Percentiles rank a stretch among this genome's conserved stretches.
Evolutionary conservation across 2,113 vertebrate genomes (phyloP).

Genomic region (Anguilla rostrata): DNA sequence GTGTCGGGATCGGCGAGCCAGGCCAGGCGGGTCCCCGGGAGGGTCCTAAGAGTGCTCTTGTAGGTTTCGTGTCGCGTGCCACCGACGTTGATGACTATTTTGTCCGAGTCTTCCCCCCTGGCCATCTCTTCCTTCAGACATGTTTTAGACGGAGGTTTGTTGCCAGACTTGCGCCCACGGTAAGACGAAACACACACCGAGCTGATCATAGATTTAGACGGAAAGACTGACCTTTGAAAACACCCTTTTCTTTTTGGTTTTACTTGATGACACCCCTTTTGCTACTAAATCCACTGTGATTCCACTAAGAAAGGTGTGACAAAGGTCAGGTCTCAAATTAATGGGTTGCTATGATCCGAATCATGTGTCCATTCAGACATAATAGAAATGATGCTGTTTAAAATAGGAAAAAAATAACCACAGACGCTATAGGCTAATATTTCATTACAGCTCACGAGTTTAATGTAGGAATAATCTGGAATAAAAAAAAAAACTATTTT

Average conservation of each 20-base stretch:
- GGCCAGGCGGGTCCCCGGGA: slow-evolving; percentile 93
- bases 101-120: slow-evolving; percentile 91
- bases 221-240: slow-evolving; percentile 38
- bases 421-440: background rate
- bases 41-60: slow-evolving; percentile 88
- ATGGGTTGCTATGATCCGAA: background rate
- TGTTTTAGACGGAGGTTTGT: slow-evolving; percentile 98
- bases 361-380: background rate
- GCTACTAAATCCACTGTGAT: background rate
- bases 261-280: slow-evolving; percentile 20
- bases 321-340: background rate
- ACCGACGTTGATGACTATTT: slow-evolving; percentile 94
- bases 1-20: slow-evolving; percentile 86
- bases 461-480: no score
- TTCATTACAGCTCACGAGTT: background rate
- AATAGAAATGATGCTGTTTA: background rate
- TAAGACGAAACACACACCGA: slow-evolving; percentile 99
- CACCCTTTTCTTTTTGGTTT: slow-evolving; percentile 27
- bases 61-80: slow-evolving; percentile 97
- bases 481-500: no score
- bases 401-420: background rate
- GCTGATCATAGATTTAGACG: slow-evolving; percentile 89
- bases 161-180: slow-evolving; percentile 97
- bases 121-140: slow-evolving; percentile 97
- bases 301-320: background rate